Conservation (phyloP, 1,140 invertebrate genomes). For the Ditylenchus dipsaci region DNA sequence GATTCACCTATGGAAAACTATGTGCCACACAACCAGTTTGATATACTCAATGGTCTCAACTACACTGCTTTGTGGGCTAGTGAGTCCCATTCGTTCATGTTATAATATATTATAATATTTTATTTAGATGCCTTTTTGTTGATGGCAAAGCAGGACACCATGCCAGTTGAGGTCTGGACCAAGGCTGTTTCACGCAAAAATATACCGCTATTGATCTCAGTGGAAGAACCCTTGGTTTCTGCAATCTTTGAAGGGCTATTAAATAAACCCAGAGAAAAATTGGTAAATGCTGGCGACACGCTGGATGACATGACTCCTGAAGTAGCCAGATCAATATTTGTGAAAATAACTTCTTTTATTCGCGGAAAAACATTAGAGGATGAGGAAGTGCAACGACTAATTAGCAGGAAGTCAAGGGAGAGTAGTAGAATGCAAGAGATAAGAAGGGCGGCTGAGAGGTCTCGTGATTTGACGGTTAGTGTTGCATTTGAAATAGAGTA, state of each 20-base stretch:
- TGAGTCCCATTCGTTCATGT: slow-evolving; percentile 22
- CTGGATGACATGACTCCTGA: slow-evolving; percentile 3
- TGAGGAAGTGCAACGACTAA: slow-evolving; percentile 29
- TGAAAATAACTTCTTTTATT: slow-evolving; percentile 22
- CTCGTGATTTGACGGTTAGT: slow-evolving; percentile 22
- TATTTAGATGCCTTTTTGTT: slow-evolving; percentile 38
- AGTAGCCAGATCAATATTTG: slow-evolving; percentile 21
- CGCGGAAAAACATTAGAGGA: slow-evolving; percentile 20
- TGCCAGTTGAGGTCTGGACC: slow-evolving; percentile 11
- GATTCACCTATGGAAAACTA: slow-evolving; percentile 56
- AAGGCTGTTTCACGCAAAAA: slow-evolving; percentile 23
- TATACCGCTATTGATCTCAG: slow-evolving; percentile 14
- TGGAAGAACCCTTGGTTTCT: slow-evolving; percentile 25
- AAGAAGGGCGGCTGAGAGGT: slow-evolving; percentile 20
- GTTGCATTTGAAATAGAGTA: too few species aligned
- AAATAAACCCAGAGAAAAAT: slow-evolving; percentile 7
- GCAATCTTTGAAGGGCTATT: slow-evolving; percentile 24
- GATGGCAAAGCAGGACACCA: slow-evolving; percentile 33
- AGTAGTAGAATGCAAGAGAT: slow-evolving; percentile 25
- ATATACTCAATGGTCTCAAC: slow-evolving; percentile 41
- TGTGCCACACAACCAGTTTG: slow-evolving; percentile 38
- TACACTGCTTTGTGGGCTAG: slow-evolving; percentile 50
- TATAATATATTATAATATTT: not conserved
- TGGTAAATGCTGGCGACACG: not conserved
- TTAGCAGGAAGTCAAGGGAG: slow-evolving; percentile 17